A percentile compares a stretch with the other conserved stretches of the same genome.
Evolutionary conservation across 2,797 vertebrate species (phyloP).

Genomic region (Eulemur coronatus): DNA sequence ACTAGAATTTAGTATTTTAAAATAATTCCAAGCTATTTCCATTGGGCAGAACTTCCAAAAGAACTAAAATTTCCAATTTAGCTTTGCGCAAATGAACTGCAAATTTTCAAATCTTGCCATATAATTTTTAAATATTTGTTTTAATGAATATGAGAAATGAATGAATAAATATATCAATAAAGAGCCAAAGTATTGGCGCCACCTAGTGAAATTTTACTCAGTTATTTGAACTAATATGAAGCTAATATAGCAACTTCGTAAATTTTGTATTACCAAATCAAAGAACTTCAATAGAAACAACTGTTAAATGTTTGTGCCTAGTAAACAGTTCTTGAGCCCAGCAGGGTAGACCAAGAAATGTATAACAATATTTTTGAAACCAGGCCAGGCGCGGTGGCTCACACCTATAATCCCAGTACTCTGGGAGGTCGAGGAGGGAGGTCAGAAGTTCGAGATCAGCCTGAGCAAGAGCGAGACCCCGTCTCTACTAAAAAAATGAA

Average conservation of each 20-base stretch:
- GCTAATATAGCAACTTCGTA: background rate
- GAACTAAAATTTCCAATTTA: slow-evolving; percentile 43
- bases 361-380: background rate
- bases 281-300: background rate
- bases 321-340: background rate
- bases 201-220: slow-evolving; percentile 52
- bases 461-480: too few species aligned
- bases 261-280: slow-evolving; percentile 29
- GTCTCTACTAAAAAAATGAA: too few species aligned
- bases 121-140: slow-evolving; percentile 39
- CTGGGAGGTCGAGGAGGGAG: too few species aligned
- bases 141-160: slow-evolving; percentile 14
- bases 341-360: background rate
- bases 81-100: slow-evolving; percentile 13
- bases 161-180: slow-evolving; percentile 24
- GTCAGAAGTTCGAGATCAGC: too few species aligned
- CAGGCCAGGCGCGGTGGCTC: background rate
- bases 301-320: background rate
- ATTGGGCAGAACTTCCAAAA: background rate
- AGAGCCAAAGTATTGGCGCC: background rate
- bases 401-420: too few species aligned
- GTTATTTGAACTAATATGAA: background rate
- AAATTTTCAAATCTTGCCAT: slow-evolving; percentile 17
- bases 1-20: slow-evolving; percentile 22
- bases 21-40: background rate